A percentile compares a stretch with the other conserved stretches of the same genome.
These are phyloP conservation scores for Oreochromis spilurus DNA, from an alignment of 2,113 vertebrate genomes.

Conservation along the genomic window DNA sequence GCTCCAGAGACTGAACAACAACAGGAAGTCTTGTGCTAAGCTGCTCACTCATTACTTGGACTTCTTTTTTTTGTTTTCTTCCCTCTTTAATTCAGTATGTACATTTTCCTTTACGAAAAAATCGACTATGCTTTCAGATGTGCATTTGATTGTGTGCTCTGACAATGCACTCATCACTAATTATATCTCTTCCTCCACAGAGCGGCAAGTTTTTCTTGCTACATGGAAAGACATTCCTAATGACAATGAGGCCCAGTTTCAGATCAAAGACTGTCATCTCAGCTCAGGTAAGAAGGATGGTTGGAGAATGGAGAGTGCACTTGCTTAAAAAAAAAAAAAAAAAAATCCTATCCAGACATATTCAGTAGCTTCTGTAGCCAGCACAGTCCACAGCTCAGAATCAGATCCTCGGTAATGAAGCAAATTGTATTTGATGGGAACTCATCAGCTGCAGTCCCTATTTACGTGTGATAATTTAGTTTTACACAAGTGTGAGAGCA, in stretches of 20 bases:
- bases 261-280: constrained; percentile 93
- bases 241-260: constrained; percentile 93
- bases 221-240: constrained; percentile 99
- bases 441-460: constrained; percentile 23
- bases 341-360: background rate
- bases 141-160: background rate
- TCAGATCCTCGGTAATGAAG: constrained; percentile 4
- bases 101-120: background rate
- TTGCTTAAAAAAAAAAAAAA: background rate
- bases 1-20: constrained; percentile 1
- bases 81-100: background rate
- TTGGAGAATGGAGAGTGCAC: background rate
- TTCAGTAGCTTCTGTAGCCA: background rate
- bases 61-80: background rate
- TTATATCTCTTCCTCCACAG: constrained; percentile 65
- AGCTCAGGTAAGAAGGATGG: constrained; percentile 77
- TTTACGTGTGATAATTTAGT: constrained; percentile 46
- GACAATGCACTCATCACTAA: background rate
- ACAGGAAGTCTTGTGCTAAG: background rate
- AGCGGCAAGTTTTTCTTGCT: constrained; percentile 92
- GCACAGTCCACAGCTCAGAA: background rate
- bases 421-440: constrained; percentile 36
- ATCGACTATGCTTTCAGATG: background rate
- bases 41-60: background rate
- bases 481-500: constrained; percentile 22